Percentiles rank a stretch among this genome's conserved stretches.
phyloP scores from a whole-genome alignment of 2,797 vertebrate genomes.

The Aeoliscus strigatus region DNA sequence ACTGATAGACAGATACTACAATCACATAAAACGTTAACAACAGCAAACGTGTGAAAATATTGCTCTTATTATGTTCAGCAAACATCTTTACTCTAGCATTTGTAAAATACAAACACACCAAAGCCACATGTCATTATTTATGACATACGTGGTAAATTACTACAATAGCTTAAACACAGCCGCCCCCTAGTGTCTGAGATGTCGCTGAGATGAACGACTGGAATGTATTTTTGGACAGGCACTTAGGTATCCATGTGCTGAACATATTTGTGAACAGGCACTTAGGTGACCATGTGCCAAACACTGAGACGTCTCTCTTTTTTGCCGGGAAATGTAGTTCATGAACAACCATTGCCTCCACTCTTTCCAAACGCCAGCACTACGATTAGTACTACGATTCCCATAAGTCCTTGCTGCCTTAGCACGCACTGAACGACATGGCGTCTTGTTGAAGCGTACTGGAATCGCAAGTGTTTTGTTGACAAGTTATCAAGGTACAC shows the following conservation, averaged over 20 bases:
- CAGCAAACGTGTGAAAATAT: too few species aligned
- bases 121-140: not conserved
- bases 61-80: too few species aligned
- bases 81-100: too few species aligned
- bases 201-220: not conserved
- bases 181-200: constrained; percentile 49
- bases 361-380: constrained; percentile 3
- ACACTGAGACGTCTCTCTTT: accelerated
- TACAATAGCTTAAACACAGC: constrained; percentile 3
- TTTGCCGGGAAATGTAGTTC: constrained; percentile 52
- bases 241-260: constrained; percentile 23
- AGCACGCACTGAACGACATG: constrained; percentile 47
- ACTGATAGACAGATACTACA: too few species aligned
- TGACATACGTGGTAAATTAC: too few species aligned
- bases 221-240: constrained; percentile 43
- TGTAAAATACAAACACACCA: not conserved
- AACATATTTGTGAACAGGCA: constrained; percentile 57
- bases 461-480: constrained; percentile 52
- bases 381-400: constrained; percentile 63
- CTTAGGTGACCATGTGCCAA: constrained; percentile 17
- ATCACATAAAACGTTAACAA: too few species aligned
- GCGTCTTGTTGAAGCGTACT: constrained; percentile 66
- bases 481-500: constrained; percentile 46
- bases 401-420: constrained; percentile 35
- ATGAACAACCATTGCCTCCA: accelerated